Evolutionary conservation across 1,140 invertebrate species (phyloP).

Genomic region (Propsilocerus akamusi): DNA sequence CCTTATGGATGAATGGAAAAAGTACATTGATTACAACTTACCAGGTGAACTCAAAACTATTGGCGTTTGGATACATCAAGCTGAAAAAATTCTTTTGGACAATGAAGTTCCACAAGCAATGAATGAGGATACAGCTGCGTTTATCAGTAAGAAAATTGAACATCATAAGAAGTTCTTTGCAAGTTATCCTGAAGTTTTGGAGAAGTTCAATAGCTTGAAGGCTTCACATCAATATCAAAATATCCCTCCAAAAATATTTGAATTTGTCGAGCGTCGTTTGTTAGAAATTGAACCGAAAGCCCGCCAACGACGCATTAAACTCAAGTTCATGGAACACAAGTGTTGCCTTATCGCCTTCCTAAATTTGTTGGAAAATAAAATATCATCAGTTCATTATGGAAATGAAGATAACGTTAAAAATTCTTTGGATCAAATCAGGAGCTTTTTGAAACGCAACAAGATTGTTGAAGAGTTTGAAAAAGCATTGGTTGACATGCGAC

Average conservation of each 20-base stretch:
- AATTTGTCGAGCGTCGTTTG: constrained; percentile 36
- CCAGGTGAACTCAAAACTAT: constrained; percentile 67
- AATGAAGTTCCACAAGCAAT: constrained; percentile 63
- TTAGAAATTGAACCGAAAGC: constrained; percentile 48
- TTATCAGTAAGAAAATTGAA: constrained; percentile 72
- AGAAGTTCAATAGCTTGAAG: constrained; percentile 52
- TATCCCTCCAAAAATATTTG: constrained; percentile 26
- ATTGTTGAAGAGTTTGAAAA: constrained; percentile 91
- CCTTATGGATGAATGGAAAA: not conserved
- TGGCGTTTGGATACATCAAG: constrained; percentile 76
- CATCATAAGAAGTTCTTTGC: constrained; percentile 81
- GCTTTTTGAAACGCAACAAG: constrained; percentile 78
- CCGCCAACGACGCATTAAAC: constrained; percentile 52
- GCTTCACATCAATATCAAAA: constrained; percentile 53
- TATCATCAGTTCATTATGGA: constrained; percentile 85
- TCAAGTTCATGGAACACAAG: constrained; percentile 83
- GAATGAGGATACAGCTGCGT: constrained; percentile 69
- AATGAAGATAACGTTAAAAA: constrained; percentile 61
- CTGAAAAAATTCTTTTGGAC: constrained; percentile 64
- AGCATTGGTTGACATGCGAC: constrained; percentile 78
- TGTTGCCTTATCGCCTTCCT: constrained; percentile 83
- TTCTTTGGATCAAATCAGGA: constrained; percentile 73
- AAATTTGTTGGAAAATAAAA: constrained; percentile 71
- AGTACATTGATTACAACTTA: constrained; percentile 45
- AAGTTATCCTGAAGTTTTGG: constrained; percentile 52